A percentile compares a stretch with the other conserved stretches of the same genome.
Conservation (phyloP, 2,888 invertebrate genomes). For the Melanargia galathea region DNA sequence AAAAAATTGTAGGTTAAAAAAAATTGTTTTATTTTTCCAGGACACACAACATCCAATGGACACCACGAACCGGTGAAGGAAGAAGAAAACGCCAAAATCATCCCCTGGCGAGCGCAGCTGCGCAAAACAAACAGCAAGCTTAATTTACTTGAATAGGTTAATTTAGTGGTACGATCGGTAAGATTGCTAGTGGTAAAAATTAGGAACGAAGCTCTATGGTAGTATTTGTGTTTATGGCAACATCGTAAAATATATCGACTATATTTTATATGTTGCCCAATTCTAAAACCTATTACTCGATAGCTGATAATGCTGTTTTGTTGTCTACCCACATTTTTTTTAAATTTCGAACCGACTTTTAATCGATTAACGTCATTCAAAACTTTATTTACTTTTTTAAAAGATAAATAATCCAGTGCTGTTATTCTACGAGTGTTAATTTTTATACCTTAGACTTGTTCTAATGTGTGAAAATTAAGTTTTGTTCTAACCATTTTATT, state of each 20-base stretch:
- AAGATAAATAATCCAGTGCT: conserved; percentile 20
- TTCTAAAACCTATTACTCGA: conserved; percentile 19
- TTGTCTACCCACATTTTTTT: conserved; percentile 11
- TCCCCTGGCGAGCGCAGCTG: conserved; percentile 94
- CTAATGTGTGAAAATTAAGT: conserved; percentile 45
- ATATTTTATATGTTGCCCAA: conserved; percentile 32
- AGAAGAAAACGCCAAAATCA: conserved; percentile 86
- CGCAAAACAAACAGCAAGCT: conserved; percentile 95
- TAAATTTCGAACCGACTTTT: conserved; percentile 35
- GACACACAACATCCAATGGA: conserved; percentile 66
- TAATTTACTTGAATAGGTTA: conserved; percentile 86
- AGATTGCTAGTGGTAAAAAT: conserved; percentile 25
- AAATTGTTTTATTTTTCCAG: conserved; percentile 51
- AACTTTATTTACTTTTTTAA: conserved; percentile 16
- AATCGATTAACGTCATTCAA: conserved; percentile 16
- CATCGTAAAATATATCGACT: conserved; percentile 52
- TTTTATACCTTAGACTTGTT: conserved; percentile 43
- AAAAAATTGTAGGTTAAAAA: background rate
- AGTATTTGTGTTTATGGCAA: conserved; percentile 46
- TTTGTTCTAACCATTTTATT: conserved; percentile 11
- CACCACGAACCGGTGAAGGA: conserved; percentile 68
- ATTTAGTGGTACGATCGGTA: conserved; percentile 29
- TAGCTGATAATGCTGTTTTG: conserved; percentile 24
- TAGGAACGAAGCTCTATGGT: conserved; percentile 14
- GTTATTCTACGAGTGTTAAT: conserved; percentile 34